These are phyloP conservation scores for Conops quadrifasciatus DNA, from an alignment of 2,888 invertebrate genomes.

Conservation along the genomic window DNA sequence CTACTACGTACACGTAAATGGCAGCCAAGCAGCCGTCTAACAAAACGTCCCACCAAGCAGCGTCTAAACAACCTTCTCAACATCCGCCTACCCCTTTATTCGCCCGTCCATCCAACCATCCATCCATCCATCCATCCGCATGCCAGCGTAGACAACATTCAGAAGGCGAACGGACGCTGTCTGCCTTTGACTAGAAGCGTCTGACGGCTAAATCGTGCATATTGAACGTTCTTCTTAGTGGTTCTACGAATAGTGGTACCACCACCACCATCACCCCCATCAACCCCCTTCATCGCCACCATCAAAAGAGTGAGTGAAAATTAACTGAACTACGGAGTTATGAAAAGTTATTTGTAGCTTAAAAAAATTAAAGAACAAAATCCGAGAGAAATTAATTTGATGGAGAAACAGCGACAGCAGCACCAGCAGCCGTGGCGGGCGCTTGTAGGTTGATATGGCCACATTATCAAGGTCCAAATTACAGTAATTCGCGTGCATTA, in stretches of 20 bases:
- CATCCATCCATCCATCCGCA: neutral
- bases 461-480: slow-evolving; percentile 56
- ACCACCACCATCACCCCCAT: neutral
- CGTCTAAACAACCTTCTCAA: too few relatives aligned
- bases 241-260: slow-evolving; percentile 39
- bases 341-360: neutral
- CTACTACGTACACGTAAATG: too few relatives aligned
- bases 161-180: slow-evolving; percentile 34
- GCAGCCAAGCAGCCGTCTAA: too few relatives aligned
- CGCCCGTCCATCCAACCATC: too few relatives aligned
- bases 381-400: too few relatives aligned
- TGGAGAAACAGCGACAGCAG: neutral
- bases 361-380: neutral
- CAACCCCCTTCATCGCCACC: slow-evolving; percentile 30
- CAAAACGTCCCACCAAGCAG: too few relatives aligned
- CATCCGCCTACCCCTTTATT: too few relatives aligned
- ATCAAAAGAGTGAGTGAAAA: neutral
- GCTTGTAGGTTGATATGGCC: slow-evolving; percentile 11
- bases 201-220: slow-evolving; percentile 42
- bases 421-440: slow-evolving; percentile 9
- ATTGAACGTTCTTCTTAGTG: slow-evolving; percentile 37
- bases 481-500: slow-evolving; percentile 63
- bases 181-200: slow-evolving; percentile 1
- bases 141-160: slow-evolving; percentile 30
- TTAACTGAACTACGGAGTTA: neutral